Conservation (phyloP, 2,113 vertebrate genomes). For the Tachysurus vachellii region DNA sequence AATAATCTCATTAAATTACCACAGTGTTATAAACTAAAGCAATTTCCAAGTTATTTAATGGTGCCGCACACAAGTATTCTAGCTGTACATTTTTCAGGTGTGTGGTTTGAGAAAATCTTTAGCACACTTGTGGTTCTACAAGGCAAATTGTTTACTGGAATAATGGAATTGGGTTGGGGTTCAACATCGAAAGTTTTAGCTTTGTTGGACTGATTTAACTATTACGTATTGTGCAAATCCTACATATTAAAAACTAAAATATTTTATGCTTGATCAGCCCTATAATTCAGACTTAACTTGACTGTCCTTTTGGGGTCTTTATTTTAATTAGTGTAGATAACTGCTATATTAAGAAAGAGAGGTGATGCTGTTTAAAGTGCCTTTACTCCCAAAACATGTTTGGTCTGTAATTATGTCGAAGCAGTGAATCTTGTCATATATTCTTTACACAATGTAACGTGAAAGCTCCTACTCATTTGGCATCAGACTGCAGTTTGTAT, state of each 20-base stretch:
- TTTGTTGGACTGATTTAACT: conserved; percentile 3
- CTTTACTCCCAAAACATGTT: conserved; percentile 13
- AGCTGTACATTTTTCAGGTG: background rate
- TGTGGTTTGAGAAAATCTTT: background rate
- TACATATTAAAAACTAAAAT: background rate
- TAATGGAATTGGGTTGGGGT: background rate
- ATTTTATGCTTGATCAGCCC: background rate
- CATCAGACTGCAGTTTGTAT: background rate
- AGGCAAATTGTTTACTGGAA: background rate
- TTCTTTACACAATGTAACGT: background rate
- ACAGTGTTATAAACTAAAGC: background rate
- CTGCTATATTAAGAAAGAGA: background rate
- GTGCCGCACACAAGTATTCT: background rate
- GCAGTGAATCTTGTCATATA: background rate
- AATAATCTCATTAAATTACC: background rate
- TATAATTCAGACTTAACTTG: background rate
- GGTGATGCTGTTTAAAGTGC: conserved; percentile 30
- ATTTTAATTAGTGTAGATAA: background rate
- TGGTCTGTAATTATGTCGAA: background rate
- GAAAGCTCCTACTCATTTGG: background rate
- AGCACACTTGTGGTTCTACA: background rate
- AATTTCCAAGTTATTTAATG: background rate
- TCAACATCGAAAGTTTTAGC: background rate
- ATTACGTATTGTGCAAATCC: background rate
- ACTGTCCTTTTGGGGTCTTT: background rate